Evolutionary conservation across 2,113 vertebrate genomes (phyloP).

Genomic region (Nesogale talazaci): DNA sequence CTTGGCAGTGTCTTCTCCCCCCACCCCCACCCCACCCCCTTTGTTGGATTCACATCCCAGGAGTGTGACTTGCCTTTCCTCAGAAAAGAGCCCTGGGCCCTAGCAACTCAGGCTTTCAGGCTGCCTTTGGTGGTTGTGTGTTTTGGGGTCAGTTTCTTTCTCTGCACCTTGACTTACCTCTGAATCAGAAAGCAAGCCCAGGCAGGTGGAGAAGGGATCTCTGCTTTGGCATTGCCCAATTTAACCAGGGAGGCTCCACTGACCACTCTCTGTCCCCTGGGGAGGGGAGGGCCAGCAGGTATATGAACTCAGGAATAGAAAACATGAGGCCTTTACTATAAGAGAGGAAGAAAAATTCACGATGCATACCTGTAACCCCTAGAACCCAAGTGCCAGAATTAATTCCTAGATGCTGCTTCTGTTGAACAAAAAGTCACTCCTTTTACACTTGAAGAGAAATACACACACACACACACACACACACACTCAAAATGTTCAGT

Average conservation of each 20-base stretch:
- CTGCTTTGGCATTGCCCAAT: slow-evolving; percentile 58
- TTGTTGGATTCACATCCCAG: slow-evolving; percentile 1
- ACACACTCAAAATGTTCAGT: slow-evolving; percentile 58
- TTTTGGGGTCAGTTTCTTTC: slow-evolving; percentile 45
- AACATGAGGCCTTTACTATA: slow-evolving; percentile 81
- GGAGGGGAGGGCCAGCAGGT: slow-evolving; percentile 43
- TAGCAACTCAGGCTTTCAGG: slow-evolving; percentile 2
- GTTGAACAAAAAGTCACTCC: slow-evolving; percentile 72
- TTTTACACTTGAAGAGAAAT: slow-evolving; percentile 79
- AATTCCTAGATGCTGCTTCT: slow-evolving; percentile 77
- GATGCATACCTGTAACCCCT: slow-evolving; percentile 55
- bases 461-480: slow-evolving; percentile 54
- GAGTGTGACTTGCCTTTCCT: slow-evolving; percentile 54
- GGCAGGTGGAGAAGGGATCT: slow-evolving; percentile 37
- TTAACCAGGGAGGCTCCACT: slow-evolving; percentile 69
- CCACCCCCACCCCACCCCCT: no score
- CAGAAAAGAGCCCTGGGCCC: slow-evolving; percentile 1
- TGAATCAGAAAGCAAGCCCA: slow-evolving; percentile 36
- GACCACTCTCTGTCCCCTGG: slow-evolving; percentile 27
- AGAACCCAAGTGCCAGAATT: slow-evolving; percentile 84
- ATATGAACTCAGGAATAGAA: slow-evolving; percentile 85
- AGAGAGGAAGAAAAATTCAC: slow-evolving; percentile 64
- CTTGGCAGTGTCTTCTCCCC: neutral
- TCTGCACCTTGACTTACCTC: slow-evolving; percentile 71
- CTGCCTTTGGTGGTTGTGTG: slow-evolving; percentile 31